phyloP scores from a whole-genome alignment of 2,888 invertebrate species.

The Neoascia interrupta region DNA sequence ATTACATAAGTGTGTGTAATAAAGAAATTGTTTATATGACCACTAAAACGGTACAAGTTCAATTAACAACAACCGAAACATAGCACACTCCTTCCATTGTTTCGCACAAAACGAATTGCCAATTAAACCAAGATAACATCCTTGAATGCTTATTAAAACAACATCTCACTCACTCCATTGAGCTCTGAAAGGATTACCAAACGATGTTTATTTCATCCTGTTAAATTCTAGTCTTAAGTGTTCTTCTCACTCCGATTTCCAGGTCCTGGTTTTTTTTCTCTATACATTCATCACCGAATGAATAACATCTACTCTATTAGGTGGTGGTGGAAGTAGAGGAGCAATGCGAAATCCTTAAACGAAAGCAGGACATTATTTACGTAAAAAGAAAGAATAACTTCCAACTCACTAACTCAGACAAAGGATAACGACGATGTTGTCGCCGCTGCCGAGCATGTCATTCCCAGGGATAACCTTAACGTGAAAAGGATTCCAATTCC shows the following conservation, averaged over 20 bases:
- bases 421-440: conserved; percentile 50
- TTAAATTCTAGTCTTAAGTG: conserved; percentile 34
- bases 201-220: conserved; percentile 62
- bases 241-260: conserved; percentile 16
- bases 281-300: conserved; percentile 27
- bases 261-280: too few relatives aligned
- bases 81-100: neutral
- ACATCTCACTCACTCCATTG: conserved; percentile 32
- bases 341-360: too few relatives aligned
- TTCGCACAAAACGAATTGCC: conserved; percentile 49
- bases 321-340: conserved; percentile 2
- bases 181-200: conserved; percentile 53
- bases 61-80: conserved; percentile 28
- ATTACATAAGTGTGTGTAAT: too few relatives aligned
- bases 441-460: neutral
- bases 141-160: conserved; percentile 63
- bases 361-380: conserved; percentile 19
- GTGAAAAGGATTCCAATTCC: conserved; percentile 53
- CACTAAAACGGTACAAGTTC: conserved; percentile 19
- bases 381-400: conserved; percentile 34
- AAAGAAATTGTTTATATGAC: too few relatives aligned
- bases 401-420: conserved; percentile 55
- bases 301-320: conserved; percentile 8
- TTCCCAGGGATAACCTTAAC: conserved; percentile 44
- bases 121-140: conserved; percentile 65